Evolutionary conservation across 2,113 vertebrate species (phyloP).

Genomic region (Corvus cornix): DNA sequence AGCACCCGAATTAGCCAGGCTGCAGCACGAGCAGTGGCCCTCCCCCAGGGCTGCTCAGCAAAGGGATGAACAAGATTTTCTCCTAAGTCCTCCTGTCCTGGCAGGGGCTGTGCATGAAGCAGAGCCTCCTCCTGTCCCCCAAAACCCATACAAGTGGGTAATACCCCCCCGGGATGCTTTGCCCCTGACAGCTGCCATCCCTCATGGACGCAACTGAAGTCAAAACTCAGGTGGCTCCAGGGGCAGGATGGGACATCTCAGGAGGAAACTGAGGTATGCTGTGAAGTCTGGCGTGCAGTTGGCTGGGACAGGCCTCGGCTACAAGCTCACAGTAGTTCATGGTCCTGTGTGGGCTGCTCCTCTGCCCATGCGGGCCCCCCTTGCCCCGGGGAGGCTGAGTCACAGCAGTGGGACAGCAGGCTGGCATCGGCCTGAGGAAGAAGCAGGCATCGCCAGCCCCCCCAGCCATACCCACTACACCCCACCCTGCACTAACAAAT

Average conservation of each 20-base stretch:
- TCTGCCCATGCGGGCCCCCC: not conserved
- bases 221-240: not conserved
- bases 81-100: not conserved
- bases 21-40: not conserved
- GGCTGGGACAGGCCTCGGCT: not conserved
- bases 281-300: not conserved
- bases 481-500: not conserved
- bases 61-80: not conserved
- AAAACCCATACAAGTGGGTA: not conserved
- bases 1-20: not conserved
- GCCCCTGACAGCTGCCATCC: not conserved
- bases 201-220: fast-evolving
- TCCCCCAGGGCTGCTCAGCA: not conserved
- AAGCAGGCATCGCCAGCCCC: not conserved
- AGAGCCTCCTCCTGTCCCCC: not conserved
- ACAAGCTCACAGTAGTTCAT: not conserved
- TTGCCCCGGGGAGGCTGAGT: fast-evolving
- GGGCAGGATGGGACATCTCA: not conserved
- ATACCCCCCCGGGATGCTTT: not conserved
- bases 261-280: not conserved
- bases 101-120: fast-evolving
- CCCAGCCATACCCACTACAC: not conserved
- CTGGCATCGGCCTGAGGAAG: not conserved
- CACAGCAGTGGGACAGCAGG: not conserved
- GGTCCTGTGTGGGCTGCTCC: not conserved